A percentile compares a stretch with the other conserved stretches of the same genome.
phyloP scores from a whole-genome alignment of 2,888 invertebrate species.

The Microctonus hyperodae region DNA sequence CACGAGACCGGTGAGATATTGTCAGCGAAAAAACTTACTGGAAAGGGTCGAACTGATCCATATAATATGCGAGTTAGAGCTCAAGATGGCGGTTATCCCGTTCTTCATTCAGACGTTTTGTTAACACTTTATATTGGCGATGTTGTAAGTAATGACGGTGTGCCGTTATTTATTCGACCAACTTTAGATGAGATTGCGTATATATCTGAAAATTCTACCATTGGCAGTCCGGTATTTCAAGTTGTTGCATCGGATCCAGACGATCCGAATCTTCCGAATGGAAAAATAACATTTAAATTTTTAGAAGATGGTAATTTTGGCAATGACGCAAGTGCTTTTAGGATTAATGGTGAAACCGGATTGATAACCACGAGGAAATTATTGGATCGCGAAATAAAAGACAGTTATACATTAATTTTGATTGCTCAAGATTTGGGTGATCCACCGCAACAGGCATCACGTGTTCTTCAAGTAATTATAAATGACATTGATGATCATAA shows the following conservation, averaged over 20 bases:
- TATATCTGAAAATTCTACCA: conserved; percentile 77
- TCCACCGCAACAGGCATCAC: conserved; percentile 77
- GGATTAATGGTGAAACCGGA: conserved; percentile 68
- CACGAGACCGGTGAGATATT: conserved; percentile 72
- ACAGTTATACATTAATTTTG: conserved; percentile 77
- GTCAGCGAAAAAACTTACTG: conserved; percentile 73
- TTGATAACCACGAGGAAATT: conserved; percentile 73
- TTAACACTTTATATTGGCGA: conserved; percentile 78
- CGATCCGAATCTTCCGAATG: conserved; percentile 78
- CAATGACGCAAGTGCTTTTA: conserved; percentile 57
- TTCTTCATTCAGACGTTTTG: conserved; percentile 69
- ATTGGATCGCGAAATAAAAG: conserved; percentile 78
- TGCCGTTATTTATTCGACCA: conserved; percentile 77
- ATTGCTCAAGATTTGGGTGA: conserved; percentile 81
- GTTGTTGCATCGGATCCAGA: conserved; percentile 81
- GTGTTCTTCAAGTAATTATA: conserved; percentile 73
- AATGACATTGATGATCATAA: conserved; percentile 82
- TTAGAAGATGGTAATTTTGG: conserved; percentile 71
- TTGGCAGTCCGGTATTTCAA: conserved; percentile 78
- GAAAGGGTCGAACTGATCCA: conserved; percentile 78
- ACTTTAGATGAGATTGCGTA: conserved; percentile 74
- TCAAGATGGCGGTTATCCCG: conserved; percentile 72
- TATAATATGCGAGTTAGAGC: conserved; percentile 75
- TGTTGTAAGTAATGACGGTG: conserved; percentile 82
- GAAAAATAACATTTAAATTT: conserved; percentile 75